Percentiles rank a stretch among this genome's conserved stretches.
These are phyloP conservation scores for Zoanthus sansibaricus DNA, from an alignment of 92 coral and sea anemone species.

Conservation along the genomic window DNA sequence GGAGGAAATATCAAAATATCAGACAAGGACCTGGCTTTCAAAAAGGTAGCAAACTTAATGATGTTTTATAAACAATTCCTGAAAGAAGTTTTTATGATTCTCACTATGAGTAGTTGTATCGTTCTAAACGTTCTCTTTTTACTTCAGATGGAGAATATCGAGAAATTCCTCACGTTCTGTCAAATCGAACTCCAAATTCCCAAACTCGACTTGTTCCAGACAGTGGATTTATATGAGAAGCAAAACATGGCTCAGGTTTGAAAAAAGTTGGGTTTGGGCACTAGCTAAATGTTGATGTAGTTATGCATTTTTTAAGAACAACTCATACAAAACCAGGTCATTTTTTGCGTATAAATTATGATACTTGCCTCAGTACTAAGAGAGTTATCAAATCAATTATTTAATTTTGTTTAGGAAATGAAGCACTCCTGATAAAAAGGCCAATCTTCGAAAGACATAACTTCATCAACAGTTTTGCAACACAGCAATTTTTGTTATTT, in stretches of 20 bases:
- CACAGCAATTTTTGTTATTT: no score
- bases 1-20: neutral
- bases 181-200: constrained; percentile 66
- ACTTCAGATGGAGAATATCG: constrained; percentile 92
- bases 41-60: neutral
- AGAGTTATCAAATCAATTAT: no score
- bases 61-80: no score
- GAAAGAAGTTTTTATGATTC: neutral
- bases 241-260: constrained; percentile 84
- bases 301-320: no score
- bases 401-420: neutral
- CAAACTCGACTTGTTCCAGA: constrained; percentile 86
- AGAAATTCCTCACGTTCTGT: constrained; percentile 72
- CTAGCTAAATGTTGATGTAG: neutral
- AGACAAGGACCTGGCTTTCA: neutral
- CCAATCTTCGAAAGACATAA: no score
- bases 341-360: no score
- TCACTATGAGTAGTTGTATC: neutral
- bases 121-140: neutral
- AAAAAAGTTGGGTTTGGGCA: neutral
- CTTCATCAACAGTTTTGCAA: no score
- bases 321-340: no score
- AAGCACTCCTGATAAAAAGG: no score
- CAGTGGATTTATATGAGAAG: constrained; percentile 93
- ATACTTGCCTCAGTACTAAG: no score